Percentiles rank a stretch among this genome's conserved stretches.
phyloP scores from a whole-genome alignment of 2,113 vertebrate species.

The Reinhardtius hippoglossoides region DNA sequence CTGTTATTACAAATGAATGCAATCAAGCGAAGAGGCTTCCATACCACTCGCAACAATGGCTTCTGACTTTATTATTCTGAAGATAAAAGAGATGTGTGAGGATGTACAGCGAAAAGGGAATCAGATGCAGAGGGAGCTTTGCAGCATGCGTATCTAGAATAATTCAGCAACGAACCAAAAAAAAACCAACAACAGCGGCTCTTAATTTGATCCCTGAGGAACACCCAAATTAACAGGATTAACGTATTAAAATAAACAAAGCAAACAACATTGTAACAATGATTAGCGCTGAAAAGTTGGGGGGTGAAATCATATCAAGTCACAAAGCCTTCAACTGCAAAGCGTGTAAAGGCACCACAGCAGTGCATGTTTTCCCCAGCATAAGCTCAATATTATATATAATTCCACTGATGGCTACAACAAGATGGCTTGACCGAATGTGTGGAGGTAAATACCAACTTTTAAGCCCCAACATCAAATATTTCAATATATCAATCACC shows the following conservation, averaged over 20 bases:
- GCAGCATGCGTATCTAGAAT: conserved; percentile 59
- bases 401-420: neutral
- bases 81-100: conserved; percentile 62
- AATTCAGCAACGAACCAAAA: conserved; percentile 40
- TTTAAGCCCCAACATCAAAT: no score
- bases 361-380: neutral
- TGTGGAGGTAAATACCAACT: no score
- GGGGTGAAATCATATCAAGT: conserved; percentile 5
- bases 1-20: conserved; percentile 57
- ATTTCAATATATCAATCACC: no score
- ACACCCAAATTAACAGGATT: conserved; percentile 47
- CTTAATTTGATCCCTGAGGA: conserved; percentile 68
- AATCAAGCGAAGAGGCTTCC: conserved; percentile 60
- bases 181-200: conserved; percentile 31
- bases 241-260: conserved; percentile 42
- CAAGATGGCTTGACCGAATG: neutral
- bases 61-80: conserved; percentile 75
- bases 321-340: neutral
- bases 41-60: conserved; percentile 67
- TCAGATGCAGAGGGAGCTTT: conserved; percentile 64
- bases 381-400: neutral
- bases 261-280: conserved; percentile 22
- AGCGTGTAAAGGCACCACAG: neutral
- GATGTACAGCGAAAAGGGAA: conserved; percentile 54
- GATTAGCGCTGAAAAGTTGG: neutral